phyloP scores from a whole-genome alignment of 1,140 invertebrate species.

The Brachionus plicatilis region DNA sequence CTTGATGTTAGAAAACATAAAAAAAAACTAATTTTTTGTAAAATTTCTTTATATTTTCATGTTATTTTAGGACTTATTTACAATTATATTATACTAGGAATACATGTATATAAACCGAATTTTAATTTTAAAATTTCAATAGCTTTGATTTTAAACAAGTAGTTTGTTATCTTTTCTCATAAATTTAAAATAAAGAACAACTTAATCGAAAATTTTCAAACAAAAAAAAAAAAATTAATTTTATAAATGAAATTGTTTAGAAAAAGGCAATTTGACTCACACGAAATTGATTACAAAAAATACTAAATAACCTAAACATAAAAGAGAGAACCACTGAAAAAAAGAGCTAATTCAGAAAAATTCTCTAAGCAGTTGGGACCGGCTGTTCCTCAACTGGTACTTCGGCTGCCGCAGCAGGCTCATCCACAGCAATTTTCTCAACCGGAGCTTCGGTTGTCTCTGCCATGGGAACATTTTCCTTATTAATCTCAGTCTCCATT shows the following conservation, averaged over 20 bases:
- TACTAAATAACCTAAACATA: slow-evolving; percentile 1
- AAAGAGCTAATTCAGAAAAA: neutral
- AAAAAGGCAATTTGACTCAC: neutral
- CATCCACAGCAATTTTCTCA: slow-evolving; percentile 21
- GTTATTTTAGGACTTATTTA: neutral
- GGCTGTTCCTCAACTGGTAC: slow-evolving; percentile 6
- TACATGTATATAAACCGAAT: neutral
- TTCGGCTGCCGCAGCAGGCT: neutral
- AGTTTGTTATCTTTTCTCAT: neutral
- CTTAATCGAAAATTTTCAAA: neutral
- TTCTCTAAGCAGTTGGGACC: neutral
- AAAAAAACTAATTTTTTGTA: neutral
- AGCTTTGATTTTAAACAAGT: neutral
- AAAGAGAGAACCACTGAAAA: neutral
- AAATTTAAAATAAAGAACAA: neutral
- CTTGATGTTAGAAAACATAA: neutral
- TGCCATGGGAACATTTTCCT: slow-evolving; percentile 10
- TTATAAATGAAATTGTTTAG: neutral
- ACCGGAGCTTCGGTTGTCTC: neutral
- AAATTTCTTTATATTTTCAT: neutral
- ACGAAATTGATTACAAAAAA: neutral
- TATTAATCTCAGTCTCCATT: slow-evolving; percentile 1
- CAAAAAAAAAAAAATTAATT: neutral
- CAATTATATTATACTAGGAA: neutral
- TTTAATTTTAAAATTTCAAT: neutral